Base-by-base conservation (phyloP, 2,888 invertebrate species). In the Lepidochrysops patricia region DNA sequence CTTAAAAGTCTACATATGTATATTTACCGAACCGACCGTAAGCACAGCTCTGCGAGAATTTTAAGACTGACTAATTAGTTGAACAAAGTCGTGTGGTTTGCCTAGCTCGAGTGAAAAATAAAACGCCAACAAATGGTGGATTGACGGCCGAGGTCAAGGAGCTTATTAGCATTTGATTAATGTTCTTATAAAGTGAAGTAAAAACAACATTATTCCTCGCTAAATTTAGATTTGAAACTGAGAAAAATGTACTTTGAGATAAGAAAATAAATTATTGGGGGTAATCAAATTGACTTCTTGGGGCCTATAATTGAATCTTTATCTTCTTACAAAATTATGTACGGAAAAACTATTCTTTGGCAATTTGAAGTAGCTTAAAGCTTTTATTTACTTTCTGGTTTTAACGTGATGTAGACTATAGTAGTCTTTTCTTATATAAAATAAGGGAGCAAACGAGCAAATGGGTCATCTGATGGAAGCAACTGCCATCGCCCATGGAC, bases 111-210 rank as follows among this genome's bases (percentile, higher is more conserved):
- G 43, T 23, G 13, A 43, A 50, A 50, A 19, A 54, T 54, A 54
- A 52, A 54, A 15, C 54, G 29, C 54, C 15, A 54, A 32, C 29
- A 54, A 52, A 32, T 32, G 54, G 19, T 13, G 54, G 32, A 29
- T 29, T 29, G 54, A 54, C 67, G 67, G 74, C 71, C 71, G 73
- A 71, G 76, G 70, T 66, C 70, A 70, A 43, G 67, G 54, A 64
- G 49, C 65, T 64, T 63, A 66, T 64, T 64, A 63, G 61, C 60
- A 67, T 69, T 62, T 62, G 62, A 62, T 62, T 62, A 58, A 62
- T 62, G 58, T 60, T 65, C 27, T 54, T 54, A 32, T 32, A 29
- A 54, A 54, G 29, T 54, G 29, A 32, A 32, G 29, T 29, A 15
- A 54, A 49, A 54, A 32, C 27, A 32, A 54, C 19, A 54, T 27